phyloP scores from a whole-genome alignment of 2,888 invertebrate species.

The Brachyopa scutellaris region DNA sequence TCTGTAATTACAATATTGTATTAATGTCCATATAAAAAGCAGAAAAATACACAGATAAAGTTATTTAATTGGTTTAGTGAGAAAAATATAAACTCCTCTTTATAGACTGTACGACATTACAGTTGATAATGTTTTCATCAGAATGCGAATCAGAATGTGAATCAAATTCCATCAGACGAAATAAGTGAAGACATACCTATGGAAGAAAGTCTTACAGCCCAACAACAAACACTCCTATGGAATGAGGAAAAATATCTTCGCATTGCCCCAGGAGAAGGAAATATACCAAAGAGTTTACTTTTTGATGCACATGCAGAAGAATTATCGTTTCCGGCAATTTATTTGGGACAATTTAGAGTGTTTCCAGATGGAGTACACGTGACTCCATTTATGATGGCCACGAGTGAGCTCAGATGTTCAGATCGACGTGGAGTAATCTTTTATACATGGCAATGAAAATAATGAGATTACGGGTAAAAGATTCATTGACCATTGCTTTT shows the following conservation, averaged over 20 bases:
- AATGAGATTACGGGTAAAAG: background rate
- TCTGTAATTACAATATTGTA: constrained; percentile 60
- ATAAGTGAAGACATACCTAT: constrained; percentile 55
- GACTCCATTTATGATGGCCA: background rate
- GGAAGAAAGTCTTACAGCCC: constrained; percentile 73
- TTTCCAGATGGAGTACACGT: too few relatives aligned
- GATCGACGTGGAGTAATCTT: background rate
- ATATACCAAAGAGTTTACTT: constrained; percentile 75
- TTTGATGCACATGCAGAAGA: constrained; percentile 80
- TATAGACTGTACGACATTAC: constrained; percentile 19
- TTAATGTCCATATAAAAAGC: background rate
- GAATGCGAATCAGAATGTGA: background rate
- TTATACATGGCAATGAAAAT: background rate
- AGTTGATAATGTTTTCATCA: constrained; percentile 6
- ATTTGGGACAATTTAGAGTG: constrained; percentile 6
- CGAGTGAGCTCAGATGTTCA: background rate
- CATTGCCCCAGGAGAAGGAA: constrained; percentile 76
- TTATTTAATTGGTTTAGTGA: background rate
- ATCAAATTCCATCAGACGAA: background rate
- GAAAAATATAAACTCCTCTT: background rate
- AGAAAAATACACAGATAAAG: background rate
- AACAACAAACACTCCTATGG: constrained; percentile 76
- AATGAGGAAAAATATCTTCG: constrained; percentile 72
- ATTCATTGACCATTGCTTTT: background rate
- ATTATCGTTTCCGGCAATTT: constrained; percentile 12